Evolutionary conservation across 2,888 invertebrate species (phyloP).

Genomic region (Drymonia ruficornis): DNA sequence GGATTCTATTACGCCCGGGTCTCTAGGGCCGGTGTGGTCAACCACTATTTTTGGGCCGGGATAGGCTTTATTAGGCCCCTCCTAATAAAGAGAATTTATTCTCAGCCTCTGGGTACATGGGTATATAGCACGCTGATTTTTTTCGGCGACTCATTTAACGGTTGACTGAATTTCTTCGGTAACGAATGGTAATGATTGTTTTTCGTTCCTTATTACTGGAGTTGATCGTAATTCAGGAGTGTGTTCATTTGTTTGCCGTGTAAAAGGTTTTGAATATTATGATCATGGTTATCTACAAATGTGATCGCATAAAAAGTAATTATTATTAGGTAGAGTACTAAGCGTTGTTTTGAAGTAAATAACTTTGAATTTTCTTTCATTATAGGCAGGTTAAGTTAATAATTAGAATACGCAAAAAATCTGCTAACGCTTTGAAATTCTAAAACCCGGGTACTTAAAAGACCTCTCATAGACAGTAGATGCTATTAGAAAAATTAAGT

Average conservation of each 20-base stretch:
- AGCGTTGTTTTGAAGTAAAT: too few relatives aligned
- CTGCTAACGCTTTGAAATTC: too few relatives aligned
- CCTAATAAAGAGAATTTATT: constrained; percentile 70
- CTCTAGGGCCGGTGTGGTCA: constrained; percentile 51
- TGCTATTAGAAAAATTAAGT: too few relatives aligned
- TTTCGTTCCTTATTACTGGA: not conserved
- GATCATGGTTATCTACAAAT: too few relatives aligned
- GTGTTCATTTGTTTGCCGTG: not conserved
- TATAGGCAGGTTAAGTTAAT: too few relatives aligned
- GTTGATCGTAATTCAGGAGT: not conserved
- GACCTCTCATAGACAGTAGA: too few relatives aligned
- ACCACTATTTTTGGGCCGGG: constrained; percentile 67
- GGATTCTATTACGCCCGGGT: constrained; percentile 53
- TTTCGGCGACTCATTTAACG: constrained; percentile 13
- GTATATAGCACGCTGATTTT: constrained; percentile 21
- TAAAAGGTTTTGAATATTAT: too few relatives aligned
- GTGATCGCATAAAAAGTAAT: too few relatives aligned
- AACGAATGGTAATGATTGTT: not conserved
- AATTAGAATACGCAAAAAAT: too few relatives aligned
- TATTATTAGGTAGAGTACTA: too few relatives aligned
- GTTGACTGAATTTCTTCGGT: constrained; percentile 23
- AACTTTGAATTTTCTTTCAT: too few relatives aligned
- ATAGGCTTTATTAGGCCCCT: constrained; percentile 62
- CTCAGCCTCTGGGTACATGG: constrained; percentile 26
- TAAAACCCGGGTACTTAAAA: too few relatives aligned